Conservation (phyloP, 2,888 invertebrate species). For the Seira sanloemensis region DNA sequence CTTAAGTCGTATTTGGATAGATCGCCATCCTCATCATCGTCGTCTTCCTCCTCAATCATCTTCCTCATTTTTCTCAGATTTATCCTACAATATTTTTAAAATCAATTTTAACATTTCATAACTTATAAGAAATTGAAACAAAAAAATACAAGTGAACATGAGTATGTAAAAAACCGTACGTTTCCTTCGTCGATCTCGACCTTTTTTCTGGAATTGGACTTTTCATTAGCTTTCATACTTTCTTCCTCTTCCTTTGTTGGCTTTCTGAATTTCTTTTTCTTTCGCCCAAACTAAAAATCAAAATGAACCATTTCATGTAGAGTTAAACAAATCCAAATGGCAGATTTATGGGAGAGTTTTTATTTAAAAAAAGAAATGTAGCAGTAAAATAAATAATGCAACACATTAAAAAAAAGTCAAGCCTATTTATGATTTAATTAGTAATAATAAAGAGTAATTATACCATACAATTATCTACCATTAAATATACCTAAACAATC, state of each 20-base stretch:
- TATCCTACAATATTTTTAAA: conserved; percentile 73
- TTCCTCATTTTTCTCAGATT: conserved; percentile 74
- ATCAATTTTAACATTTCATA: not conserved
- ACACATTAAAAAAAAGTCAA: too few relatives aligned
- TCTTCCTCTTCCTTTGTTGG: conserved; percentile 50
- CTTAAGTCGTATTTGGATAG: conserved; percentile 86
- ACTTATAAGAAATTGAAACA: too few relatives aligned
- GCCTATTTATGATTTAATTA: not conserved
- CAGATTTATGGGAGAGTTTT: too few relatives aligned
- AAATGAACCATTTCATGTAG: too few relatives aligned
- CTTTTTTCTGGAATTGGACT: conserved; percentile 37
- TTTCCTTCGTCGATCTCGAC: conserved; percentile 39
- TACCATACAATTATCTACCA: not conserved
- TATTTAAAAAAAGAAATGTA: too few relatives aligned
- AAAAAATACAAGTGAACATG: too few relatives aligned
- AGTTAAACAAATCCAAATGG: too few relatives aligned
- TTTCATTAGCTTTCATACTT: conserved; percentile 40
- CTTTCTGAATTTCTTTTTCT: conserved; percentile 77
- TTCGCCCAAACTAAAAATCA: conserved; percentile 78
- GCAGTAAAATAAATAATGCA: too few relatives aligned
- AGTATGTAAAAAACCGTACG: conserved; percentile 5
- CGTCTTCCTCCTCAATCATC: conserved; percentile 74
- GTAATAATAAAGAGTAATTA: not conserved
- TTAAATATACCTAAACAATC: conserved; percentile 82
- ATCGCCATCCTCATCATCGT: conserved; percentile 79